Conservation (phyloP, 2,888 invertebrate genomes). For the Lepeophtheirus nordmannii region DNA sequence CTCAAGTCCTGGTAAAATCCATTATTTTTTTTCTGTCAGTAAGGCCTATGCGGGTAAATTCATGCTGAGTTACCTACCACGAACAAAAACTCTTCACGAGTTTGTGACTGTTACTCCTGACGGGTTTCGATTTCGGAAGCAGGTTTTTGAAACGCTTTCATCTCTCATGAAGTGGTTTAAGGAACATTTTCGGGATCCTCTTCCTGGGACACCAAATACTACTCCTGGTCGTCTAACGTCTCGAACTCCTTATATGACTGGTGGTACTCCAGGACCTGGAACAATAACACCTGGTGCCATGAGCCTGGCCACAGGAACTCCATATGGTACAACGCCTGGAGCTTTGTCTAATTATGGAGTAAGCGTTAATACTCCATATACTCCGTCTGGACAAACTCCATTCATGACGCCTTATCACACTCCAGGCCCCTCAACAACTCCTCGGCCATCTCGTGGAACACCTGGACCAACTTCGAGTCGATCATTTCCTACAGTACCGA, state of each 20-base stretch:
- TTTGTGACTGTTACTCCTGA: conserved; percentile 79
- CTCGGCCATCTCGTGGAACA: conserved; percentile 33
- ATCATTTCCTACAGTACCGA: neutral
- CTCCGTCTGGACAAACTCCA: conserved; percentile 79
- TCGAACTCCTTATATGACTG: conserved; percentile 42
- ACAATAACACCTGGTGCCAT: conserved; percentile 34
- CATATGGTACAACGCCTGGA: conserved; percentile 21
- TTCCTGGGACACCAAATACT: conserved; percentile 55
- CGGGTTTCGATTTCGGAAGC: conserved; percentile 75
- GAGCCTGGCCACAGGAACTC: conserved; percentile 31
- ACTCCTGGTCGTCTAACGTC: conserved; percentile 48
- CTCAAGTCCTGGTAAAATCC: conserved; percentile 70
- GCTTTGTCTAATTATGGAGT: neutral
- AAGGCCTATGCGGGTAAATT: conserved; percentile 79
- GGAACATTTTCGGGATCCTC: conserved; percentile 84
- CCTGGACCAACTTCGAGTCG: conserved; percentile 4
- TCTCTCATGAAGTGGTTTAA: conserved; percentile 89
- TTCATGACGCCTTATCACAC: conserved; percentile 70
- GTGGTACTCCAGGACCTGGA: conserved; percentile 33
- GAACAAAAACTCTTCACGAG: conserved; percentile 70
- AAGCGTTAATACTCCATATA: conserved; percentile 47
- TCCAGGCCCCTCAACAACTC: conserved; percentile 40
- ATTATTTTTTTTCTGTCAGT: conserved; percentile 67
- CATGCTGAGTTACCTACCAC: conserved; percentile 77
- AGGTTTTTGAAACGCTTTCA: conserved; percentile 66